Percentiles rank a stretch among this genome's conserved stretches.
Conservation (phyloP, 1,140 invertebrate species). For the Chionoecetes opilio region DNA sequence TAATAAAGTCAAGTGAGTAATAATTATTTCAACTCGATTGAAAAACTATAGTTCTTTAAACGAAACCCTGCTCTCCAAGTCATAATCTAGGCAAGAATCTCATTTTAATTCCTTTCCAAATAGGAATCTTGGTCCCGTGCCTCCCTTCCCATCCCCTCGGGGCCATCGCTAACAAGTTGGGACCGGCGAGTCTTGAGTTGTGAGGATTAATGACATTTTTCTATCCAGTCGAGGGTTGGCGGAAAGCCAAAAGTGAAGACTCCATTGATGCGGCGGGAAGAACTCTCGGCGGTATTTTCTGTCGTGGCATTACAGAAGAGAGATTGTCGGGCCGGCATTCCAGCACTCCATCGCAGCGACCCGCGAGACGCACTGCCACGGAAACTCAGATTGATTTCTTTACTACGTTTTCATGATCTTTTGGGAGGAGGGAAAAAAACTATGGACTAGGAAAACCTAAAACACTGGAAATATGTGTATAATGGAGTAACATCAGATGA, state of each 20-base stretch:
- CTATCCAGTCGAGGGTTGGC: not conserved
- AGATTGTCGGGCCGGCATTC: not conserved
- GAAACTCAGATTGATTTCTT: not conserved
- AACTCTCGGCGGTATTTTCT: not conserved
- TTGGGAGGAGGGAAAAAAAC: not conserved
- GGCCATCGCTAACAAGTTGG: not conserved
- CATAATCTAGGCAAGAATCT: not conserved
- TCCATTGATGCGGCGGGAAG: not conserved
- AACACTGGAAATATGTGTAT: not conserved
- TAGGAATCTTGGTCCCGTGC: not conserved
- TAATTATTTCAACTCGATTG: no score
- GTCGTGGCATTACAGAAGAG: not conserved
- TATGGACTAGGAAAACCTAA: no score
- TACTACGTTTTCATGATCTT: not conserved
- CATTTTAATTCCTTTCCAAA: not conserved
- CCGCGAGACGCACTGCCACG: not conserved
- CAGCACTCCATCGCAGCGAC: not conserved
- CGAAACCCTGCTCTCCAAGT: no score
- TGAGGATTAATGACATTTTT: constrained; percentile 11
- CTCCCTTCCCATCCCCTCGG: not conserved
- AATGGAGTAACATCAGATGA: not conserved
- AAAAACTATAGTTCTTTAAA: no score
- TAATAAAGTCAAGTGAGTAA: no score
- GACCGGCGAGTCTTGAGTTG: not conserved
- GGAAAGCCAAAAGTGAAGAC: not conserved